Evolutionary conservation across 2,888 invertebrate species (phyloP), one percentile per base, ranked within the genome.

Genomic region (Synergus umbraculus): DNA sequence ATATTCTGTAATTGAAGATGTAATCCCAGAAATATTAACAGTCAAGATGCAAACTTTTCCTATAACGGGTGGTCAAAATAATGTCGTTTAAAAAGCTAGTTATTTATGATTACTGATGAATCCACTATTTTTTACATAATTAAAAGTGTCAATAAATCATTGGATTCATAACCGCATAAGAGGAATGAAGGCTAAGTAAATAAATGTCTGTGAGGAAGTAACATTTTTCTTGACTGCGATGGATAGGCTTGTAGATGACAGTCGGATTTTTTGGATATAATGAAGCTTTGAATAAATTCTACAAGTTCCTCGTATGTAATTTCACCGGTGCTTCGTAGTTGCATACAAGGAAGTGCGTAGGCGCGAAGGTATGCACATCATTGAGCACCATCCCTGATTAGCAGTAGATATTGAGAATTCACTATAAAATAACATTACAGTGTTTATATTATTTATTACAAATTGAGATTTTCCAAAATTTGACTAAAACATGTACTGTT

Each of bases 251-350:
- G 54, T 73, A 49, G 73, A 73, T 54, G 73, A 54, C 73, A 73
- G 54, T 73, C 49, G 49, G 37, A 73, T 73, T 73, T 73, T 73
- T 73, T 54, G 73, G 73, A 73, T 73, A 73, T 73, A 73, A 73
- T 73, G 54, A 73, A 54, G 73, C 73, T 73, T 73, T 73, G 54
- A 73, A 73, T 73, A 73, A 73, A 73, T 54, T 73, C 73, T 73
- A 37, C 13, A 37, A 73, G 73, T 73, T 73, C 54, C 73, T 73
- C 54, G 54, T 73, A n/a, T 73, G 73, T 54, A 54, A 73, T 73
- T 73, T 54, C 54, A 73, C 73, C 49, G 73, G 73, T 41, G n/a
- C 54, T 54, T 29, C 37, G 37, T 29, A 60, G 1, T 12, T 60
- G 12, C 60, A 60, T 54, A 15, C 44, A 44, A 37, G 54, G 73